Evolutionary conservation across 2,888 invertebrate genomes (phyloP), one percentile per base, ranked within the genome.

Genomic region (Caenorhabditis panamensis): DNA sequence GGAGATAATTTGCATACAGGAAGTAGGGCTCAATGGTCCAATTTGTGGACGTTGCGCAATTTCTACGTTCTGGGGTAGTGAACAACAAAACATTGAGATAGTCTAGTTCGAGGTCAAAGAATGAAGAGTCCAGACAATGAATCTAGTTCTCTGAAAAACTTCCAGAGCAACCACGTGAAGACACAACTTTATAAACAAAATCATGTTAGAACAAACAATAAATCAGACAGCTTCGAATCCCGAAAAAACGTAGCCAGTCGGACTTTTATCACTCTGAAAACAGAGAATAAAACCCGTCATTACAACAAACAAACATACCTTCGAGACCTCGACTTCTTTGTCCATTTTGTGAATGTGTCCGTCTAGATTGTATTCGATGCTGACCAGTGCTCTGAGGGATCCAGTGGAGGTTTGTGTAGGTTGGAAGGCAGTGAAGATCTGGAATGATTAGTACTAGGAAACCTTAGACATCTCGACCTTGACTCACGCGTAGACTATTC

Each of bases 351-450:
- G 26, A 1, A 16, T 1, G 13, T 36, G 37, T 36, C 56, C 63
- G 1, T 18, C 47, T 54, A 72, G 61, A 47, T 36, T 62, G 13
- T 72, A 72, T 1, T 18, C n/a, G 31, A 72, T 72, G 3, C 61
- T 72, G 8, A 72, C 28, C 5, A 72, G 28, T 16, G 54, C 54
- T 9, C 47, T 61, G 18, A 72, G 51, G 0, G 8, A 9, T 11
- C 20, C 41, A 3, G 9, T 26, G 3, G 47, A 1, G 20, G 47
- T 26, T 2, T 5, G 11, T 2, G 62, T 47, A 3, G 71, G 71
- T 20, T 62, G 37, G 24, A 63, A 72, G 1, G 63, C 8, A 37
- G 71, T 63, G 26, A 56, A 72, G 1, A 72, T 63, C 71, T 72
- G 47, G 26, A 69, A 20, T n/a, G n/a, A n/a, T n/a, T n/a, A n/a